Evolutionary conservation across 2,888 invertebrate species (phyloP).

Genomic region (Protodeltote pygarga): DNA sequence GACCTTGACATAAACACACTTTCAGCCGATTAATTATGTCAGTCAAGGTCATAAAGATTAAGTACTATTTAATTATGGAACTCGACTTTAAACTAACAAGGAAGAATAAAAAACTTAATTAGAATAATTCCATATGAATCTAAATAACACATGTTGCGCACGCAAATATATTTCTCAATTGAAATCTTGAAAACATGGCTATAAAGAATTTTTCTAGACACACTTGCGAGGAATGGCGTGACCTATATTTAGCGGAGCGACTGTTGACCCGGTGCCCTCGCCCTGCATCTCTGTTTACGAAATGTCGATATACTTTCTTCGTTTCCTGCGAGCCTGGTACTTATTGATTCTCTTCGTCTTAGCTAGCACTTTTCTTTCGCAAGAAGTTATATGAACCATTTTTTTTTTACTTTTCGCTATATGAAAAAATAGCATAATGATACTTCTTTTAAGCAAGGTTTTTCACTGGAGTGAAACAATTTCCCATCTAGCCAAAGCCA

Average conservation of each 20-base stretch:
- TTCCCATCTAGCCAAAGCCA: too few species aligned
- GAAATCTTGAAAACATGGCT: constrained; percentile 42
- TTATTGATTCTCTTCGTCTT: constrained; percentile 32
- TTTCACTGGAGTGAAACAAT: too few species aligned
- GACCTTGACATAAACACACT: constrained; percentile 5
- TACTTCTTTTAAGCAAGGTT: too few species aligned
- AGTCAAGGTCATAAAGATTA: constrained; percentile 18
- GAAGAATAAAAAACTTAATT: not conserved
- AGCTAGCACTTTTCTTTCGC: constrained; percentile 8
- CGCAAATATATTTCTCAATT: constrained; percentile 24
- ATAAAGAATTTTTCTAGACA: constrained; percentile 50
- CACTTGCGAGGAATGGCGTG: constrained; percentile 47
- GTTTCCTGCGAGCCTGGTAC: constrained; percentile 49
- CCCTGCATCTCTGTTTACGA: constrained; percentile 57
- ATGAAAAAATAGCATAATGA: too few species aligned
- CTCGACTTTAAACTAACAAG: not conserved
- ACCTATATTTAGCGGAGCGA: constrained; percentile 62
- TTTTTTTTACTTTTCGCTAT: not conserved
- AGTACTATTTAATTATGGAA: not conserved
- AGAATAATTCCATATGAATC: constrained; percentile 1
- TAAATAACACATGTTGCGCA: constrained; percentile 10
- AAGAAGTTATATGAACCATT: constrained; percentile 1
- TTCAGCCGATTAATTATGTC: not conserved
- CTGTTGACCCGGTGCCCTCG: constrained; percentile 61
- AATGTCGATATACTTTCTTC: constrained; percentile 50